phyloP scores from a whole-genome alignment of 2,888 invertebrate species.

The Scaeva pyrastri region DNA sequence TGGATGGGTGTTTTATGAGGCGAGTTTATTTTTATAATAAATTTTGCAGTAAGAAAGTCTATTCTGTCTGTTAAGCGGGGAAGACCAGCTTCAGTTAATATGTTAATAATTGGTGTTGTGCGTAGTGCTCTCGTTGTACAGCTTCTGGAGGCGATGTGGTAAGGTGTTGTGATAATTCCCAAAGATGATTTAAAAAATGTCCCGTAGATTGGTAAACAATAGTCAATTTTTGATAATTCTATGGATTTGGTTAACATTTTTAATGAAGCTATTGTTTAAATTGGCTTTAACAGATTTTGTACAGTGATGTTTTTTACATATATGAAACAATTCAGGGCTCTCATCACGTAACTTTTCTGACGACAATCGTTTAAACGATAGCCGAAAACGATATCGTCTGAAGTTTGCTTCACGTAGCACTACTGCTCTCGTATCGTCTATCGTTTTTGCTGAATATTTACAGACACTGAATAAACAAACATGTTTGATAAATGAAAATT shows the following conservation, averaged over 20 bases:
- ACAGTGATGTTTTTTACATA: slow-evolving; percentile 43
- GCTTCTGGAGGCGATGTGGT: slow-evolving; percentile 18
- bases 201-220: slow-evolving; percentile 38
- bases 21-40: slow-evolving; percentile 32
- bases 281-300: slow-evolving; percentile 6
- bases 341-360: no score
- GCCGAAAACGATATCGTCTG: no score
- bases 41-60: slow-evolving; percentile 28
- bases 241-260: slow-evolving; percentile 13
- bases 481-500: no score
- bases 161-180: slow-evolving; percentile 23
- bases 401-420: no score
- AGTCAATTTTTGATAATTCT: slow-evolving; percentile 41
- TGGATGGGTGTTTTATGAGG: not conserved
- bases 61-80: slow-evolving; percentile 25
- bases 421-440: no score
- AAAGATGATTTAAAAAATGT: slow-evolving; percentile 32
- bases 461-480: no score
- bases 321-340: slow-evolving; percentile 26
- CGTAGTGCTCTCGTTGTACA: slow-evolving; percentile 33
- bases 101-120: slow-evolving; percentile 36
- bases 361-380: no score
- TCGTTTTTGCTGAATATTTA: no score
- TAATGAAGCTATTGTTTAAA: slow-evolving; percentile 14
- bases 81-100: slow-evolving; percentile 35